These are phyloP conservation scores for Drosophila guanche DNA, from an alignment of 1,140 invertebrate species.

Conservation along the genomic window DNA sequence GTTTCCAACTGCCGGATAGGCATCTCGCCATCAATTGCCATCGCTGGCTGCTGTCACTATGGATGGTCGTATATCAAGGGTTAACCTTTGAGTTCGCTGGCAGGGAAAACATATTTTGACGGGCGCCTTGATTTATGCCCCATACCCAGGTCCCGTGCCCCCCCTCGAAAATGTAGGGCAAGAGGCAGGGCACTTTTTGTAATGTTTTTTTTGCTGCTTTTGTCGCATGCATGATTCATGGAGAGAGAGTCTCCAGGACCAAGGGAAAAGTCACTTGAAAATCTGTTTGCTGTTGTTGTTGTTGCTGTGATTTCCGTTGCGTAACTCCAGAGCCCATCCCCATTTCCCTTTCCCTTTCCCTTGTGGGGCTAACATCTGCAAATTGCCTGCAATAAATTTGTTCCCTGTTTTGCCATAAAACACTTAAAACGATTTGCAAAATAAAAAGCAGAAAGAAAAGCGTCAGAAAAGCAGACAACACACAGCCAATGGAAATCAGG, in stretches of 20 bases:
- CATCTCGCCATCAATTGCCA: not conserved
- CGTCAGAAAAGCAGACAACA: constrained; percentile 1
- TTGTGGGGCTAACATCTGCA: constrained; percentile 58
- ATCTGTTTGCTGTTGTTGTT: constrained; percentile 44
- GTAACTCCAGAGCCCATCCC: constrained; percentile 15
- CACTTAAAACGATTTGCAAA: constrained; percentile 77
- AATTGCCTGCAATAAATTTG: constrained; percentile 79
- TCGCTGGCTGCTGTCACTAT: not conserved
- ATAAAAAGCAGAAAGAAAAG: constrained; percentile 2
- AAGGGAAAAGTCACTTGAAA: constrained; percentile 66
- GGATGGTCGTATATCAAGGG: constrained; percentile 29
- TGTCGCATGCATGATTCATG: constrained; percentile 79
- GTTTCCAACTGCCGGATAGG: too few species aligned
- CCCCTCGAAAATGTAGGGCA: not conserved
- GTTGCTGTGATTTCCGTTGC: constrained; percentile 66
- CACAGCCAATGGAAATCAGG: constrained; percentile 26
- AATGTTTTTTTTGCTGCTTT: constrained; percentile 54
- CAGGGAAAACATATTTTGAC: constrained; percentile 77
- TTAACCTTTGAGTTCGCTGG: constrained; percentile 41
- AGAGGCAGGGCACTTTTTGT: constrained; percentile 14
- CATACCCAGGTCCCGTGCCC: constrained; percentile 15
- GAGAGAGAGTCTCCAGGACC: not conserved
- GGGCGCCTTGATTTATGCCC: constrained; percentile 74
- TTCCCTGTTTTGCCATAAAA: constrained; percentile 74
- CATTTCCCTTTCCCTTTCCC: constrained; percentile 1